These are phyloP conservation scores for Lepus europaeus DNA, from an alignment of 2,113 vertebrate genomes.

Conservation along the genomic window DNA sequence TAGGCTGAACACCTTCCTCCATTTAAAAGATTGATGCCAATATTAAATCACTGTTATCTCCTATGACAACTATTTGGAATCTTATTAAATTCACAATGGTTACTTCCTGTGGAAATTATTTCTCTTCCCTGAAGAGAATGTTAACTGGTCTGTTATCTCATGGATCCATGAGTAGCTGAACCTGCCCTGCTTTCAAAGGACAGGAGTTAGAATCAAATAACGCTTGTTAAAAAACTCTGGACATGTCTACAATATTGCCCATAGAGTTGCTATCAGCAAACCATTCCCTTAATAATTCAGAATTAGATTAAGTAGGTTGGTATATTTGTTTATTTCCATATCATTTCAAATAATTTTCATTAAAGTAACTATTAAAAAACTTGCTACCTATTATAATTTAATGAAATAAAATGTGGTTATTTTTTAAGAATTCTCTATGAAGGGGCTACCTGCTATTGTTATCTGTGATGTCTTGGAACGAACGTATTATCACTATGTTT, in stretches of 20 bases:
- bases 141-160: conserved; percentile 76
- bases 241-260: not conserved
- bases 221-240: not conserved
- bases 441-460: conserved; percentile 46
- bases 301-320: conserved; percentile 75
- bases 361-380: conserved; percentile 78
- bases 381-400: conserved; percentile 81
- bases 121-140: conserved; percentile 65
- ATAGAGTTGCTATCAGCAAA: conserved; percentile 55
- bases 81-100: conserved; percentile 82
- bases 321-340: conserved; percentile 81
- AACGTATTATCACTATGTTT: conserved; percentile 56
- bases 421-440: conserved; percentile 72
- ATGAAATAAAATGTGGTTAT: conserved; percentile 79
- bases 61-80: conserved; percentile 80
- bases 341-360: conserved; percentile 78
- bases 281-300: conserved; percentile 72
- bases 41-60: conserved; percentile 78
- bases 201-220: conserved; percentile 53
- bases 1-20: not conserved
- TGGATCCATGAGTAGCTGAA: conserved; percentile 60
- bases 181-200: conserved; percentile 69
- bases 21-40: conserved; percentile 78
- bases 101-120: conserved; percentile 79
- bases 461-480: conserved; percentile 56